Percentiles rank a stretch among this genome's conserved stretches.
phyloP scores from a whole-genome alignment of 2,797 vertebrate genomes.

The Tamandua tetradactyla region DNA sequence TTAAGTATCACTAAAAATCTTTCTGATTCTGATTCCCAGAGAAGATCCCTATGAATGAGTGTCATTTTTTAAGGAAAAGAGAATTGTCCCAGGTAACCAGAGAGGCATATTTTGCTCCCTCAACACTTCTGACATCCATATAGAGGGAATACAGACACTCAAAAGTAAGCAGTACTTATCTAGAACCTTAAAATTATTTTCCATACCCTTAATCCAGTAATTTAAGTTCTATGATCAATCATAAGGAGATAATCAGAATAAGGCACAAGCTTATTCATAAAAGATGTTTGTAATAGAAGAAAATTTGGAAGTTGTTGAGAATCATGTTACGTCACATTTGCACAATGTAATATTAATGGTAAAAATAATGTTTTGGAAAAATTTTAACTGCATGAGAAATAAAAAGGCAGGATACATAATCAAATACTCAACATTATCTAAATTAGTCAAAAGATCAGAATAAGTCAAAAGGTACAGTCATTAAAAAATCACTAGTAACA shows the following conservation, averaged over 20 bases:
- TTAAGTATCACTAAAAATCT: constrained; percentile 36
- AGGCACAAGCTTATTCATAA: neutral
- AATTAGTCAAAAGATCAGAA: neutral
- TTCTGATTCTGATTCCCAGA: neutral
- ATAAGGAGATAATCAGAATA: neutral
- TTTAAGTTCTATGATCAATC: neutral
- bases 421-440: constrained; percentile 27
- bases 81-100: neutral
- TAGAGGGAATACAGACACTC: neutral
- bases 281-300: neutral
- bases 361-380: constrained; percentile 14
- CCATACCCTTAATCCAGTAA: constrained; percentile 29
- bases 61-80: neutral
- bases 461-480: neutral
- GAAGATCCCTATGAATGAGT: neutral
- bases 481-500: constrained; percentile 35
- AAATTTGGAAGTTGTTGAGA: neutral
- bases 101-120: neutral
- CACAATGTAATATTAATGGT: neutral
- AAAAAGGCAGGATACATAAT: constrained; percentile 12
- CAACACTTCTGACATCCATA: neutral
- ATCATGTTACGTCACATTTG: neutral
- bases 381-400: constrained; percentile 26
- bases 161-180: constrained; percentile 14
- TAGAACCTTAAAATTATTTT: constrained; percentile 52